Percentiles rank a stretch among this genome's conserved stretches.
Conservation (phyloP, 2,888 invertebrate species). For the Celastrina argiolus region DNA sequence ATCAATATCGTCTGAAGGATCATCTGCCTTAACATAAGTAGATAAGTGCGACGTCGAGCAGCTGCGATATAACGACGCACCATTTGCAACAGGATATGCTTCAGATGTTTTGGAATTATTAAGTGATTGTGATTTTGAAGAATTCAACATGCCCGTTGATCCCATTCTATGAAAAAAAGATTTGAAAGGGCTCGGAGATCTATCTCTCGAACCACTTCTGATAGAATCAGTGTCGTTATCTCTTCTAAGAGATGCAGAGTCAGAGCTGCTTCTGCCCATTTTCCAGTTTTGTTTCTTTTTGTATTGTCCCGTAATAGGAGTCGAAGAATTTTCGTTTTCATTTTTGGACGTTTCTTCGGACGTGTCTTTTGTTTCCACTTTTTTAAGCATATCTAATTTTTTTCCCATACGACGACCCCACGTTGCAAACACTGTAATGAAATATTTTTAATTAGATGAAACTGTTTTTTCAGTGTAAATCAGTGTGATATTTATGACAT, state of each 20-base stretch:
- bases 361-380: conserved; percentile 80
- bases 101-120: conserved; percentile 58
- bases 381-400: conserved; percentile 85
- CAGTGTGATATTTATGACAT: too few species aligned
- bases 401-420: conserved; percentile 89
- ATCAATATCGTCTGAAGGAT: conserved; percentile 88
- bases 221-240: conserved; percentile 71
- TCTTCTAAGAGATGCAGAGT: conserved; percentile 63
- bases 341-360: conserved; percentile 52
- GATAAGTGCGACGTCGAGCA: conserved; percentile 87
- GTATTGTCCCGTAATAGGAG: conserved; percentile 60
- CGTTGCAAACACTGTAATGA: conserved; percentile 80
- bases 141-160: conserved; percentile 85
- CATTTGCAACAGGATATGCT: conserved; percentile 61
- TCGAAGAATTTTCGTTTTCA: conserved; percentile 55
- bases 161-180: conserved; percentile 87
- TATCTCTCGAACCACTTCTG: conserved; percentile 68
- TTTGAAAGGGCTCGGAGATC: conserved; percentile 82
- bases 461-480: not conserved
- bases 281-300: conserved; percentile 79
- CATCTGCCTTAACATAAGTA: conserved; percentile 86
- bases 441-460: not conserved
- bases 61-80: conserved; percentile 81
- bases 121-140: conserved; percentile 69
- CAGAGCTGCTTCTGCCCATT: conserved; percentile 76